Percentiles rank a stretch among this genome's conserved stretches.
Conservation (phyloP, 2,113 vertebrate species). For the Scopus umbretta region DNA sequence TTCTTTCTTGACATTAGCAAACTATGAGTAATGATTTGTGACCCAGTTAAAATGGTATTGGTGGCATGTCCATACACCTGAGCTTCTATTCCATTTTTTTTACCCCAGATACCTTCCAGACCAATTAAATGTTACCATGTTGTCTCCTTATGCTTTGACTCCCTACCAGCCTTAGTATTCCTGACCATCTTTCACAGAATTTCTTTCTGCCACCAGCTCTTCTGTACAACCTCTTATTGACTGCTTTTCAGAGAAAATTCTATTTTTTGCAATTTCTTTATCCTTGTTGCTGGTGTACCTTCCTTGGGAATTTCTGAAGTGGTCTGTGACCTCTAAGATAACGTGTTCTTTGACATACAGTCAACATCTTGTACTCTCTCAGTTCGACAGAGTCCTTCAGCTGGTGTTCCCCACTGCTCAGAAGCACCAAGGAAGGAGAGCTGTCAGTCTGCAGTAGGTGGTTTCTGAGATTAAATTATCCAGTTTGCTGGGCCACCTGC, state of each 20-base stretch:
- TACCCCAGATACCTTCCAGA: background rate
- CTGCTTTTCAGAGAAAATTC: background rate
- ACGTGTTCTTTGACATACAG: background rate
- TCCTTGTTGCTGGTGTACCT: background rate
- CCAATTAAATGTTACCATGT: background rate
- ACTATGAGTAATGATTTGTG: conserved; percentile 12
- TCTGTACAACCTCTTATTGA: background rate
- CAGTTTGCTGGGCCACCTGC: conserved; percentile 1
- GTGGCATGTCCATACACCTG: background rate
- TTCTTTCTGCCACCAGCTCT: background rate
- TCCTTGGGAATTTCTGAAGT: background rate
- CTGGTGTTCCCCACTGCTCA: background rate
- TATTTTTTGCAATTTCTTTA: background rate
- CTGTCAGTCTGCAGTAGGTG: background rate
- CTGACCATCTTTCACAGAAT: background rate
- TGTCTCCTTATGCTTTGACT: background rate
- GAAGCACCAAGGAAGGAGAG: background rate
- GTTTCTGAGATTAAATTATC: background rate
- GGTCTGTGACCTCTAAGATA: conserved; percentile 15
- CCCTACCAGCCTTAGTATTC: background rate
- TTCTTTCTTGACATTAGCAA: conserved; percentile 34
- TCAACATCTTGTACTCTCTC: background rate
- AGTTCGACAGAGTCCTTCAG: background rate
- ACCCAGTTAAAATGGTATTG: background rate
- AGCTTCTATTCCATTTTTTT: background rate